Conservation (phyloP, 2,888 invertebrate species). For the Dynastes grantii region DNA sequence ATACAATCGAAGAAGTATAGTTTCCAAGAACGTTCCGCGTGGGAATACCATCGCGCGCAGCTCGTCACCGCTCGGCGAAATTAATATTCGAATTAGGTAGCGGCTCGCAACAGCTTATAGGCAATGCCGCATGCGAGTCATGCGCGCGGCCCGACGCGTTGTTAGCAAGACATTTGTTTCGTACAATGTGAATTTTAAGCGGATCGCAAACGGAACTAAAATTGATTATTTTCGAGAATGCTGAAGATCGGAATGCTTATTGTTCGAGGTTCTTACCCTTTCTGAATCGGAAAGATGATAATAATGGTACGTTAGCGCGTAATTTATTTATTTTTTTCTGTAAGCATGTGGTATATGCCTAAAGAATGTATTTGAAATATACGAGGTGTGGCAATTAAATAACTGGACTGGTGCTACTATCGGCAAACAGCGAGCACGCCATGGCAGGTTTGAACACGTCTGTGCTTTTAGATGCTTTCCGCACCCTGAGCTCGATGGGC, state of each 20-base stretch:
- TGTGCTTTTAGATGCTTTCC: too few relatives aligned
- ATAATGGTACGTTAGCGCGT: too few relatives aligned
- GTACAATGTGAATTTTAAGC: slow-evolving; percentile 53
- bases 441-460: too few relatives aligned
- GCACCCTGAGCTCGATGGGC: too few relatives aligned
- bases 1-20: background rate
- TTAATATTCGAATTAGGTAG: slow-evolving; percentile 57
- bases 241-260: slow-evolving; percentile 57
- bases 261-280: slow-evolving; percentile 57
- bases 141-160: slow-evolving; percentile 56
- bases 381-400: too few relatives aligned
- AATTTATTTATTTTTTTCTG: too few relatives aligned
- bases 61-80: slow-evolving; percentile 51
- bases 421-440: too few relatives aligned
- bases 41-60: slow-evolving; percentile 57
- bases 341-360: too few relatives aligned
- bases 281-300: slow-evolving; percentile 13
- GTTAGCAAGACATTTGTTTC: slow-evolving; percentile 56
- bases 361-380: too few relatives aligned
- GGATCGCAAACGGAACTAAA: slow-evolving; percentile 59
- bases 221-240: slow-evolving; percentile 58
- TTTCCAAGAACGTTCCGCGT: slow-evolving; percentile 51
- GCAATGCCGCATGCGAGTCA: slow-evolving; percentile 50
- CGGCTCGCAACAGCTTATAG: slow-evolving; percentile 36
- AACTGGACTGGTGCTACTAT: too few relatives aligned